phyloP scores from a whole-genome alignment of 1,140 invertebrate species.

The Drosophila rhopaloa region DNA sequence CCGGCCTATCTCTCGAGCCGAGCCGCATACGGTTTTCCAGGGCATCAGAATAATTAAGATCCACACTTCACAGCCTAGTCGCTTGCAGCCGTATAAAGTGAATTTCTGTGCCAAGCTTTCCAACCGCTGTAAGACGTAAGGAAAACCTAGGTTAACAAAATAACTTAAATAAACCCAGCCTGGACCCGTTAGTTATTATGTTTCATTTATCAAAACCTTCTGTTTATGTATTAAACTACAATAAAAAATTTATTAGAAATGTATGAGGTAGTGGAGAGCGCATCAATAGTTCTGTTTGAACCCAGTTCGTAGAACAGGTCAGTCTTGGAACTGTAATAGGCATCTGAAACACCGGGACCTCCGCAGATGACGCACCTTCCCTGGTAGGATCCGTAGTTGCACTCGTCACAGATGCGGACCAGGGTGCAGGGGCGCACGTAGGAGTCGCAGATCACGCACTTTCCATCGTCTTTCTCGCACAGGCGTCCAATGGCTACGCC shows the following conservation, averaged over 20 bases:
- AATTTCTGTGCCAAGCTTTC: too few species aligned
- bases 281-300: constrained; percentile 92
- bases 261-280: constrained; percentile 28
- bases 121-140: too few species aligned
- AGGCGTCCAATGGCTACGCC: constrained; percentile 98
- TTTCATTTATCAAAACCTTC: constrained; percentile 55
- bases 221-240: constrained; percentile 68
- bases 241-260: constrained; percentile 67
- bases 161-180: too few species aligned
- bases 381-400: constrained; percentile 99
- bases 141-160: too few species aligned
- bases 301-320: constrained; percentile 99
- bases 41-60: too few species aligned
- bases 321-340: constrained; percentile 99
- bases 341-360: constrained; percentile 99
- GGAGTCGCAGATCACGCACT: constrained; percentile 99
- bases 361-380: constrained; percentile 99
- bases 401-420: constrained; percentile 99
- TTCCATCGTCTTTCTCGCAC: constrained; percentile 99
- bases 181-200: too few species aligned
- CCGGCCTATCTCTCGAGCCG: too few species aligned
- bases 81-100: too few species aligned
- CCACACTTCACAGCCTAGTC: too few species aligned
- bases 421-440: constrained; percentile 99
- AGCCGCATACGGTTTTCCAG: too few species aligned